Evolutionary conservation across 2,113 vertebrate species (phyloP).

Genomic region (Varanus komodoensis): DNA sequence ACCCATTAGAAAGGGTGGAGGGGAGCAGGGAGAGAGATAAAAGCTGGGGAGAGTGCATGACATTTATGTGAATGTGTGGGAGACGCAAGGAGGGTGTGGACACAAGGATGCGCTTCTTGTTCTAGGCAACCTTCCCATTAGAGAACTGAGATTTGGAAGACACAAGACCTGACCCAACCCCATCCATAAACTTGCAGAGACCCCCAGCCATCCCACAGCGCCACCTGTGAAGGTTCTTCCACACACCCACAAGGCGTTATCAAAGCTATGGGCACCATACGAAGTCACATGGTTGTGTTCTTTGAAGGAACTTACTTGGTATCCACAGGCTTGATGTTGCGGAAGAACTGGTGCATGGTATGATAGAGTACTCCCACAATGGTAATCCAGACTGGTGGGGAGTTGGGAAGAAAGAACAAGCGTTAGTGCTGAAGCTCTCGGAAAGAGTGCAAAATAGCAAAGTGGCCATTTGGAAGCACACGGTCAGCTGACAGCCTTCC

Average conservation of each 20-base stretch:
- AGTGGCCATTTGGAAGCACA: slow-evolving; percentile 59
- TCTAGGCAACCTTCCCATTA: no score
- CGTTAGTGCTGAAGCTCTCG: fast-evolving
- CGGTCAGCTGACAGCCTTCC: not conserved
- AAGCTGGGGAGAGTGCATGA: no score
- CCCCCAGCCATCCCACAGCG: no score
- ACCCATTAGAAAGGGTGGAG: no score
- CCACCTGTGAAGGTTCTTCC: not conserved
- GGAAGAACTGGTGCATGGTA: slow-evolving; percentile 87
- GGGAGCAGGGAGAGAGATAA: no score
- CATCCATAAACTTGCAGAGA: no score
- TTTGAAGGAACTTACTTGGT: slow-evolving; percentile 83
- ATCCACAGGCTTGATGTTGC: slow-evolving; percentile 82
- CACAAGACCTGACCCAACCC: no score
- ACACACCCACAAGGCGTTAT: not conserved
- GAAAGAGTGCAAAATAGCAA: not conserved
- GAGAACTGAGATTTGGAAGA: no score
- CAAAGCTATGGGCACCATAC: not conserved
- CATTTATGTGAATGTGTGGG: no score
- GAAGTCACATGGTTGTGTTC: not conserved
- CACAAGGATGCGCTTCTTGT: no score
- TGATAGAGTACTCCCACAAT: slow-evolving; percentile 94
- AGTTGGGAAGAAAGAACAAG: not conserved
- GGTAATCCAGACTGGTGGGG: slow-evolving; percentile 85
- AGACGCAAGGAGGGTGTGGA: no score